Base-by-base conservation (phyloP, 2,888 invertebrate species). In the Onchidella celtica region DNA sequence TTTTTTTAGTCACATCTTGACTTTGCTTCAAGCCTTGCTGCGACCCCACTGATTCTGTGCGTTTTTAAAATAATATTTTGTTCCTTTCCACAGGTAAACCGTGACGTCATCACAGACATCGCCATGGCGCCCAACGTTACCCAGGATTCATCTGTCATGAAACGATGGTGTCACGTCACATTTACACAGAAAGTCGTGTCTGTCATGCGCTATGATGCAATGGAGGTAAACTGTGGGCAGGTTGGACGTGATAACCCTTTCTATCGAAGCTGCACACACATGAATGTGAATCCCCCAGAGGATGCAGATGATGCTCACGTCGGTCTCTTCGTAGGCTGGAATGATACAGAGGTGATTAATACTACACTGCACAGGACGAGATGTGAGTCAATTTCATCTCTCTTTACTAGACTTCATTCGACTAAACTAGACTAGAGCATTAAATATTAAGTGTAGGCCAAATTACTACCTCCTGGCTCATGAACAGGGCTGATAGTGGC, bases 101-200 rank as follows among this genome's bases (percentile, higher is more conserved):
- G 77, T 57, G 85, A 59, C n/a, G 79, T 69, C 24, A 84, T 83
- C 47, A 82, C 84, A n/a, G 82, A 84, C 61, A 76, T 82, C 21
- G 84, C 76, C 17, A 66, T 84, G 65, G 76, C 75, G 9, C 74
- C 79, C 40, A 81, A 84, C 40, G 73, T 61, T 36, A 81, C 83
- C 2, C 36, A 57, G 27, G 29, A 77, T 14, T 63, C 74, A 0
- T 70, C 72, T 14, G 82, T 84, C 29, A 59, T 84, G 77, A 82
- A 73, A 24, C 65, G 84, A 14, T 84, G 84, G 84, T 84, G 84
- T n/a, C 65, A 76, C 27, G 73, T 80, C 55, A 68, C 61, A 21
- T 63, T 80, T 65, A 63, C 55, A 24, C 61, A 59, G 14, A 55
- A 79, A 61, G 69, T 32, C 0, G 72, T 82, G 17, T 36, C 72